Evolutionary conservation across 2,113 vertebrate species (phyloP), one percentile per base, ranked within the genome.

Genomic region (Ascaphus truei): DNA sequence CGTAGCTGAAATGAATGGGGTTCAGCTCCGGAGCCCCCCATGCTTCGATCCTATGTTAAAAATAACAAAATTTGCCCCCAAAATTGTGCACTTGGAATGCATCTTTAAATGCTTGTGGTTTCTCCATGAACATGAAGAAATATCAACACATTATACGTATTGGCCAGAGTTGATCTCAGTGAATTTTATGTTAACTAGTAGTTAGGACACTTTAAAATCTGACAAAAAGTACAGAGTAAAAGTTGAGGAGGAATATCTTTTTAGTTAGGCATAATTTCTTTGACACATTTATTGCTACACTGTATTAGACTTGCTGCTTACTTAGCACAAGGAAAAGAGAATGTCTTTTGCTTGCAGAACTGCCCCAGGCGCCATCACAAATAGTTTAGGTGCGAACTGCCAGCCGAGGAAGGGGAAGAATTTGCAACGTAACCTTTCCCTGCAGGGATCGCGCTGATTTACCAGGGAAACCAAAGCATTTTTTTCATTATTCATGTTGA

Each of bases 401-500:
- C 64, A 69, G 47, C 65, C 53, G 18, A 55, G 56, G 45, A 51
- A 30, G 37, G 33, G 3, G 1, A 25, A 61, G 20, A 6, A 55
- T 79, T 76, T 68, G 63, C 26, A 76, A 37, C 63, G 34, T 68
- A 52, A 41, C 2, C 16, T 60, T 60, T 73, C 75, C 74, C 80
- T 75, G 73, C 65, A 72, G 77, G 79, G 65, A 82, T 80, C 75
- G 75, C 72, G 77, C 74, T 76, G 79, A 77, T 80, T 74, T 67
- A 52, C 48, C 68, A 73, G 71, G 76, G 0, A n/a, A 15, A 34
- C 1, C 0, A 55, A 5, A 20, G 12, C 31, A 26, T 16, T 18
- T 12, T 30, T 77, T 76, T 72, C 67, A 76, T 83, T 83, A 80
- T 76, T 85, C 72, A 83, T 81, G 75, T 74, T 68, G 75, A 77